Conservation (phyloP, 1,140 invertebrate species). For the Zaprionus vittiger region DNA sequence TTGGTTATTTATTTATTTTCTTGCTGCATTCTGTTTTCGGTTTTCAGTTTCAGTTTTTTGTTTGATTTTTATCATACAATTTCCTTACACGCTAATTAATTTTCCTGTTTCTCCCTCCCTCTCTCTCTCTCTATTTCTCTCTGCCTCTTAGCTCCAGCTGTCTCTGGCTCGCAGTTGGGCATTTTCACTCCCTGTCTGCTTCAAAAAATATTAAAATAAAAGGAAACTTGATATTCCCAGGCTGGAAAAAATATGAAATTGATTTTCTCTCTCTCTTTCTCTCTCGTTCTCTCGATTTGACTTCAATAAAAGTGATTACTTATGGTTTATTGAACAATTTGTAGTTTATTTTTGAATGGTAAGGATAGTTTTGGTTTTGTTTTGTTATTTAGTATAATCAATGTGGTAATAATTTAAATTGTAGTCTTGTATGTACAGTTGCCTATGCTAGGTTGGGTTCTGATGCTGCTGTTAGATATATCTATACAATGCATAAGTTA, state of each 20-base stretch:
- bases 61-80: constrained; percentile 72
- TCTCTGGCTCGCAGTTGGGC: constrained; percentile 7
- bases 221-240: constrained; percentile 16
- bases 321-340: constrained; percentile 52
- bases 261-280: constrained; percentile 11
- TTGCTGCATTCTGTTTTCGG: constrained; percentile 18
- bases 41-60: constrained; percentile 9
- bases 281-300: constrained; percentile 7
- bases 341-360: constrained; percentile 55
- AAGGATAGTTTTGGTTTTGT: constrained; percentile 29
- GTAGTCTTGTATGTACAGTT: constrained; percentile 46
- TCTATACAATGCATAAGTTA: constrained; percentile 48
- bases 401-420: constrained; percentile 65
- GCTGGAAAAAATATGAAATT: constrained; percentile 38
- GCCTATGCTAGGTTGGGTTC: constrained; percentile 19
- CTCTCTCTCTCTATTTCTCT: background rate
- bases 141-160: background rate
- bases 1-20: constrained; percentile 43
- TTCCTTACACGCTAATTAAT: constrained; percentile 77
- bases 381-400: constrained; percentile 28
- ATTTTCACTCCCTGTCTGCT: constrained; percentile 4
- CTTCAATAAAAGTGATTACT: constrained; percentile 33
- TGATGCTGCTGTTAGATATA: constrained; percentile 15
- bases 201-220: constrained; percentile 3
- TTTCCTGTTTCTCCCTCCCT: constrained; percentile 43